Base-by-base conservation (phyloP, 2,797 vertebrate genomes). In the Ctenopoma kingsleyae region DNA sequence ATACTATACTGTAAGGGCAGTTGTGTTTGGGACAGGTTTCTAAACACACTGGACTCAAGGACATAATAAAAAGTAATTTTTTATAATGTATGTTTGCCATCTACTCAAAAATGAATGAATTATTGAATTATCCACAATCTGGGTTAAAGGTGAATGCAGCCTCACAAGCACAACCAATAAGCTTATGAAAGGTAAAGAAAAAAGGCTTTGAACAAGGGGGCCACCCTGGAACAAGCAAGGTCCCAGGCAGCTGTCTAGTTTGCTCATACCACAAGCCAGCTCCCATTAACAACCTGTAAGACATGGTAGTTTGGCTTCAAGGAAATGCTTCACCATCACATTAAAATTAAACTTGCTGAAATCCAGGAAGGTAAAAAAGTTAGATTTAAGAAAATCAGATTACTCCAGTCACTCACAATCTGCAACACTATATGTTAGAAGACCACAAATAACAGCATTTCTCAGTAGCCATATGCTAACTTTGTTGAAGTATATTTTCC, bases 91-190 rank as follows among this genome's bases (percentile, higher is more conserved):
- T 16, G 35, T 50, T 58, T 51, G 40, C 58, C 5, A 0, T 67
- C n/a, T 56, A 62, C 19, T 52, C 16, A 67, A 20, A 71, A 63
- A 17, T 6, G 27, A 11, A 4, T 32, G 6, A 43, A 17, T 6
- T 43, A 8, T 4, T 41, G 8, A 47, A 73, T 73, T 27, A 10
- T 30, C 15, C 23, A 49, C 12, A 47, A 60, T 2, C 15, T 44
- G n/a, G 15, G 8, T 66, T 60, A 25, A 47, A 71, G n/a, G 7
- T 44, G 44, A 56, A 55, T 19, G 8, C 43, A 48, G 30, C 43
- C 11, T 17, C 30, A 57, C 17, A 56, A n/a, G 23, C 27, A 22
- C 13, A 61, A 44, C 36, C 25, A 52, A 52, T 30, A 53, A 8
- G 3, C 4, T 11, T 41, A 17, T 63, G 3, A 32, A 61, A 3